Evolutionary conservation across 2,888 invertebrate genomes (phyloP).

Genomic region (Phasia obesa): DNA sequence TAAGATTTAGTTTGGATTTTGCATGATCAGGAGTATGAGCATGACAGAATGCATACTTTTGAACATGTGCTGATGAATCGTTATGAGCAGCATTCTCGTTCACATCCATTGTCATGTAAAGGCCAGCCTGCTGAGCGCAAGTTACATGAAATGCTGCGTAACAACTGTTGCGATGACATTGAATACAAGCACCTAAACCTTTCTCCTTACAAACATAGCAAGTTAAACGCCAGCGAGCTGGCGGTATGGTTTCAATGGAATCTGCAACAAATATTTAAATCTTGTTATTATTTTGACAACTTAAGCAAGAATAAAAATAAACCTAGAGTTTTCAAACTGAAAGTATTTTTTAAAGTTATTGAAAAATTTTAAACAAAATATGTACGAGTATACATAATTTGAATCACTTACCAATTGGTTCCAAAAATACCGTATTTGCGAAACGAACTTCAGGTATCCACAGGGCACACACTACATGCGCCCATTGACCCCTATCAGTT

Average conservation of each 20-base stretch:
- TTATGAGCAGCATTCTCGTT: slow-evolving; percentile 88
- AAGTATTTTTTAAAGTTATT: too few relatives aligned
- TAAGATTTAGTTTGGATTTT: slow-evolving; percentile 81
- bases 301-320: too few relatives aligned
- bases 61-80: slow-evolving; percentile 90
- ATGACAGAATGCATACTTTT: slow-evolving; percentile 98
- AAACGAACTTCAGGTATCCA: slow-evolving; percentile 99
- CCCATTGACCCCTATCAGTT: slow-evolving; percentile 97
- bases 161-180: slow-evolving; percentile 98
- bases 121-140: slow-evolving; percentile 96
- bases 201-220: slow-evolving; percentile 98
- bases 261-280: slow-evolving; percentile 84
- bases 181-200: slow-evolving; percentile 97
- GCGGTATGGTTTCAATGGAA: slow-evolving; percentile 97
- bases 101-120: slow-evolving; percentile 96
- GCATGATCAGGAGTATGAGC: slow-evolving; percentile 88
- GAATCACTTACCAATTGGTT: slow-evolving; percentile 90
- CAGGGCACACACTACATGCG: slow-evolving; percentile 98
- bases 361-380: too few relatives aligned
- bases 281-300: background rate
- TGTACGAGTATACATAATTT: background rate
- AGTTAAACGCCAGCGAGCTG: slow-evolving; percentile 97
- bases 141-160: slow-evolving; percentile 99
- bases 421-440: slow-evolving; percentile 98
- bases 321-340: too few relatives aligned